Percentiles rank a stretch among this genome's conserved stretches.
phyloP scores from a whole-genome alignment of 2,797 vertebrate species.

The Crenichthys baileyi region DNA sequence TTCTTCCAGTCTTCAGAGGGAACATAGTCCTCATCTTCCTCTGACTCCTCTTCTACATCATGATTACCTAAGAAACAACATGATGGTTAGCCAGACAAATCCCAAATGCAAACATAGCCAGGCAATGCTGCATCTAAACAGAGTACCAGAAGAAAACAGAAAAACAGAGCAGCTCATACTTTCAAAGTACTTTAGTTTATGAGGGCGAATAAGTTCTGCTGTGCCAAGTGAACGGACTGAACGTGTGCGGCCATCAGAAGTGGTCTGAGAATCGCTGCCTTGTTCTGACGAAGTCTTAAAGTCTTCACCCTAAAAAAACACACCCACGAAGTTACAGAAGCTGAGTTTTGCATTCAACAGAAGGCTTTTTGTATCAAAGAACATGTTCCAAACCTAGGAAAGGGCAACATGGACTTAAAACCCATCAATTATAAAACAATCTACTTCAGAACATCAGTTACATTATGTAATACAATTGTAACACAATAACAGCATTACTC shows the following conservation, averaged over 20 bases:
- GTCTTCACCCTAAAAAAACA: conserved; percentile 81
- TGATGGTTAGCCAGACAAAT: conserved; percentile 6
- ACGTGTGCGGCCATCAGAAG: conserved; percentile 86
- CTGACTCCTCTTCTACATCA: conserved; percentile 95
- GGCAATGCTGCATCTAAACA: background rate
- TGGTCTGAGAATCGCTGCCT: conserved; percentile 85
- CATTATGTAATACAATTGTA: background rate
- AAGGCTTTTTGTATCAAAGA: background rate
- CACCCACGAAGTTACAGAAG: background rate
- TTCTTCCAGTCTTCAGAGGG: conserved; percentile 99
- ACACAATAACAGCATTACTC: background rate
- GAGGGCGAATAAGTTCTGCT: conserved; percentile 89
- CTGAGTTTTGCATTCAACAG: background rate
- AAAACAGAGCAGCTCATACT: conserved; percentile 74
- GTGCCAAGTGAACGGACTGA: conserved; percentile 85
- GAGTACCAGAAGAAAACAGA: background rate
- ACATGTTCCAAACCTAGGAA: background rate
- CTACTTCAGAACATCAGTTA: background rate
- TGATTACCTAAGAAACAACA: conserved; percentile 82
- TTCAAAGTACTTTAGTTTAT: conserved; percentile 94
- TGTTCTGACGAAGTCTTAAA: conserved; percentile 86
- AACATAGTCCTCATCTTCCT: conserved; percentile 99
- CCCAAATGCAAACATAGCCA: background rate
- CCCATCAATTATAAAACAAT: too few species aligned
- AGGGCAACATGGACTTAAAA: background rate